A percentile compares a stretch with the other conserved stretches of the same genome.
Evolutionary conservation across 2,113 vertebrate genomes (phyloP).

Genomic region (Redunca redunca): DNA sequence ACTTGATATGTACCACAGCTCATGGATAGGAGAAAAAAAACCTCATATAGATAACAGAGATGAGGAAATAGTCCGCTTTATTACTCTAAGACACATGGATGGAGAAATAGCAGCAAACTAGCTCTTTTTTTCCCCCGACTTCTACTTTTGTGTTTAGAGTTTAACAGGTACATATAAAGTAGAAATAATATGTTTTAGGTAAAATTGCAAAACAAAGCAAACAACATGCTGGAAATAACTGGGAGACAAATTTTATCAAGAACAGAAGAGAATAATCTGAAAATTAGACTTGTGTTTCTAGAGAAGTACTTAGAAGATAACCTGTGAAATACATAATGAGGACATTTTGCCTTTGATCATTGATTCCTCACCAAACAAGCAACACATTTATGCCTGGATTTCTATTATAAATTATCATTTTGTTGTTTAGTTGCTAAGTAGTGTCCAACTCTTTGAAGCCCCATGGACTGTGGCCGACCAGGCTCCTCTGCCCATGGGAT

Average conservation of each 20-base stretch:
- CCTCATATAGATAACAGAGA: not conserved
- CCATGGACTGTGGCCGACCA: not conserved
- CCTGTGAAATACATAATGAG: not conserved
- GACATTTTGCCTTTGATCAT: not conserved
- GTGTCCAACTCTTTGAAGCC: not conserved
- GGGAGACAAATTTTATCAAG: not conserved
- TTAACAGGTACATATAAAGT: not conserved
- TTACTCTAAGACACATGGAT: not conserved
- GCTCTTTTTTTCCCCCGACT: not conserved
- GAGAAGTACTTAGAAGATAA: not conserved
- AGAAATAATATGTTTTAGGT: not conserved
- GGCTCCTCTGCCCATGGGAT: not conserved
- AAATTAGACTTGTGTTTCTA: not conserved
- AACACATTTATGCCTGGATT: not conserved
- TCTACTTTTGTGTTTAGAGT: not conserved
- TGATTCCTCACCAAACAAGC: not conserved
- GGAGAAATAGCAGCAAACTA: not conserved
- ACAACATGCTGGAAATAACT: not conserved
- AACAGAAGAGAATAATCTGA: not conserved
- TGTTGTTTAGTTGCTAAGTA: not conserved
- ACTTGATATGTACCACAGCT: not conserved
- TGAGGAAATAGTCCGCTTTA: not conserved
- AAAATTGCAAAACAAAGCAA: not conserved
- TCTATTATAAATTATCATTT: not conserved
- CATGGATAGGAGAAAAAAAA: not conserved